These are phyloP conservation scores for Chaetops frenatus DNA, from an alignment of 2,113 vertebrate genomes.

Conservation along the genomic window DNA sequence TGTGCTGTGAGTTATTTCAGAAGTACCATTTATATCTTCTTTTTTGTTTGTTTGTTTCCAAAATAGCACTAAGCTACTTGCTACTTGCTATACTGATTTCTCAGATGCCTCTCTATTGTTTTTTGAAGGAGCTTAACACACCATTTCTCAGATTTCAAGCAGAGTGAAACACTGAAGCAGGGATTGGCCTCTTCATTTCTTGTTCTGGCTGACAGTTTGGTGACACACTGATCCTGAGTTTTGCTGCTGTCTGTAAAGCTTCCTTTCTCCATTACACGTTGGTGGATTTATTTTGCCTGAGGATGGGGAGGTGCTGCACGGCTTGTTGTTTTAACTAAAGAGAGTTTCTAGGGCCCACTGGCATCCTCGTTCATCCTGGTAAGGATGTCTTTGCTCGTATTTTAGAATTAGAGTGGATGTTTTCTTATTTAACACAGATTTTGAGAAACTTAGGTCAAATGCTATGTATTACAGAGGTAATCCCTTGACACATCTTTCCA, in stretches of 20 bases:
- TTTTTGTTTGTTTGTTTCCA: not conserved
- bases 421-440: not conserved
- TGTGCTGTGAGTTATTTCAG: not conserved
- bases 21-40: not conserved
- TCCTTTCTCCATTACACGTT: not conserved
- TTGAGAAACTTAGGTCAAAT: not conserved
- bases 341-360: not conserved
- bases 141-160: not conserved
- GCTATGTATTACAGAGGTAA: not conserved
- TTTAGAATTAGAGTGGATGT: not conserved
- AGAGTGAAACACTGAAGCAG: not conserved
- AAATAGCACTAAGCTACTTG: not conserved
- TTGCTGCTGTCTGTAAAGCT: not conserved
- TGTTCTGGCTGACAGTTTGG: not conserved
- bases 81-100: not conserved
- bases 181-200: not conserved
- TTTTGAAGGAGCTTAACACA: not conserved
- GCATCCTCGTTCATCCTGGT: not conserved
- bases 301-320: not conserved
- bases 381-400: not conserved
- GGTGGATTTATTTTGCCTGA: not conserved
- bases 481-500: not conserved
- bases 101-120: not conserved
- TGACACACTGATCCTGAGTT: not conserved
- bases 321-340: not conserved